Conservation (phyloP, 2,797 vertebrate genomes). For the Poliocrania exsul region DNA sequence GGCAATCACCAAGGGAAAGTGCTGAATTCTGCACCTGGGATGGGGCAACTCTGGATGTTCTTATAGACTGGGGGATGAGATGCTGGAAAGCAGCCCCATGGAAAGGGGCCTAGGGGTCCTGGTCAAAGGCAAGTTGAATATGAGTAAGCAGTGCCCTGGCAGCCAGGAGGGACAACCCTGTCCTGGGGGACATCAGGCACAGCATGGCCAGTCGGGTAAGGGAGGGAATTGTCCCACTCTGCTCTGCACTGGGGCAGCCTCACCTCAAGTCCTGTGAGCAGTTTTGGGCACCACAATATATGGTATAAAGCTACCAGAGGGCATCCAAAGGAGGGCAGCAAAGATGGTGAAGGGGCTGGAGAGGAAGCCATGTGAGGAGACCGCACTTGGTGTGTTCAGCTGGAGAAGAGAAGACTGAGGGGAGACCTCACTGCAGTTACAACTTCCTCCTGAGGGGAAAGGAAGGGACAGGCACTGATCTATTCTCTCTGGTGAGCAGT, state of each 20-base stretch:
- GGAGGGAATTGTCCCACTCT: background rate
- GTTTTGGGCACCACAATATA: rapidly evolving
- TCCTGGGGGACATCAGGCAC: background rate
- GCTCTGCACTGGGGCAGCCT: rapidly evolving
- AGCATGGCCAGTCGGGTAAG: rapidly evolving
- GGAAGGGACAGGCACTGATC: background rate
- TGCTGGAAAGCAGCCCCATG: too few relatives aligned
- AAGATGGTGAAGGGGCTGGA: background rate
- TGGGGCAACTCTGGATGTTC: background rate
- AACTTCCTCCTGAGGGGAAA: rapidly evolving
- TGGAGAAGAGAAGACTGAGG: background rate
- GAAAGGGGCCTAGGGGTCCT: background rate
- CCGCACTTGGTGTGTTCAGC: background rate
- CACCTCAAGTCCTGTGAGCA: background rate
- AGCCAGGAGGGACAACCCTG: rapidly evolving
- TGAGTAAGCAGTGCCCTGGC: background rate
- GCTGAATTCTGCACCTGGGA: background rate
- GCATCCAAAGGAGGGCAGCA: rapidly evolving
- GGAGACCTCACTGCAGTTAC: background rate
- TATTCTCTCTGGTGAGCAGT: background rate
- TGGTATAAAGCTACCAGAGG: rapidly evolving
- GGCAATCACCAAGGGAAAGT: background rate
- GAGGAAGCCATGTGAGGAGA: rapidly evolving
- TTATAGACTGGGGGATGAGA: background rate
- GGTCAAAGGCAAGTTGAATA: background rate